Conservation (phyloP, 2,113 vertebrate species). For the Macaca mulatta region DNA sequence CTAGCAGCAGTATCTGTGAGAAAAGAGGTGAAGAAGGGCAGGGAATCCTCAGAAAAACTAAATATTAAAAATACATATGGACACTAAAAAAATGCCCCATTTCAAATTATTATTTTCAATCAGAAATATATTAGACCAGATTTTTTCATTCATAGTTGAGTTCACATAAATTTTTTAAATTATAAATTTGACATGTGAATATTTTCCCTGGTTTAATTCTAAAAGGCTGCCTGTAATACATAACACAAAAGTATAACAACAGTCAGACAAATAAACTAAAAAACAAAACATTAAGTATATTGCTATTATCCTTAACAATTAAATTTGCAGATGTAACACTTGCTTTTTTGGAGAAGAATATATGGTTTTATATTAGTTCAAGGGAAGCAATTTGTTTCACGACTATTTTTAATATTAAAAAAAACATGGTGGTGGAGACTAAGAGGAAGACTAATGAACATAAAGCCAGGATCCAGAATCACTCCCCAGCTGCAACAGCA, state of each 20-base stretch:
- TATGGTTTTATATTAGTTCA: not conserved
- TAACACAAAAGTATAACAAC: not conserved
- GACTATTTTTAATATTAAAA: not conserved
- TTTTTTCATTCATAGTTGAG: not conserved
- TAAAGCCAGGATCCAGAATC: not conserved
- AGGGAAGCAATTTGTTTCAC: not conserved
- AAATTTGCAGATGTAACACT: not conserved
- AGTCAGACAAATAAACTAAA: not conserved
- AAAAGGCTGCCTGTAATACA: not conserved
- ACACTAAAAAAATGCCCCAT: not conserved
- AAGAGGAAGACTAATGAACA: not conserved
- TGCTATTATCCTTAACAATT: not conserved
- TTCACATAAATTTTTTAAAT: not conserved
- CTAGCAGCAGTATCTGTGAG: conserved; percentile 91
- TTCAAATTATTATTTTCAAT: not conserved
- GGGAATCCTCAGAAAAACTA: not conserved
- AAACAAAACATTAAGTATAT: not conserved
- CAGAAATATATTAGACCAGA: not conserved
- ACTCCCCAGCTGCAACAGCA: not conserved
- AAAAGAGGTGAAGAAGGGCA: not conserved
- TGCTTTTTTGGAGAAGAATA: not conserved
- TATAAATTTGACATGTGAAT: not conserved
- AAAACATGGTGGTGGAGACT: not conserved
- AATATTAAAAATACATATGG: not conserved
- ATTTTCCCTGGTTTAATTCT: not conserved